phyloP scores from a whole-genome alignment of 2,888 invertebrate species.

The Muscina levida region DNA sequence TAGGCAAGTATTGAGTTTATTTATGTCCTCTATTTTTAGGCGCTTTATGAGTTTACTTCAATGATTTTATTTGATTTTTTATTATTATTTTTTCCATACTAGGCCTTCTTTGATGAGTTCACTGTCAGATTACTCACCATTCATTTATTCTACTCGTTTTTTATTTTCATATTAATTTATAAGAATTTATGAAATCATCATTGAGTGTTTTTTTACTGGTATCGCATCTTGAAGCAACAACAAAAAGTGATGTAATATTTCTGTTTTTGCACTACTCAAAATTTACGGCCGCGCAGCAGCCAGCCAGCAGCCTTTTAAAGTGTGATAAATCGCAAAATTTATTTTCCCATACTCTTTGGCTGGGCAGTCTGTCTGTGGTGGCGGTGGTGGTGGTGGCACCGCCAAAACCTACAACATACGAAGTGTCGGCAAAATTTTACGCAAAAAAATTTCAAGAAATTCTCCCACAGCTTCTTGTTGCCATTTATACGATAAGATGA shows the following conservation, averaged over 20 bases:
- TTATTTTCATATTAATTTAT: no score
- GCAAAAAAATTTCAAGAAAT: slow-evolving; percentile 47
- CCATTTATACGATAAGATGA: not conserved
- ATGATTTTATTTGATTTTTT: no score
- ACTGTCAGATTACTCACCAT: not conserved
- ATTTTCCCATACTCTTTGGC: slow-evolving; percentile 21
- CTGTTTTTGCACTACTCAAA: slow-evolving; percentile 3
- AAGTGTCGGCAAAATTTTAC: slow-evolving; percentile 15
- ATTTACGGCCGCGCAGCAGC: slow-evolving; percentile 2
- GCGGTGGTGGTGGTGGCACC: not conserved
- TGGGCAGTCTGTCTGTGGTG: not conserved
- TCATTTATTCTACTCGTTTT: no score
- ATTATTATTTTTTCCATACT: no score
- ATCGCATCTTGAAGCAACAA: not conserved
- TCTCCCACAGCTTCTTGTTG: slow-evolving; percentile 62
- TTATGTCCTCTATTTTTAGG: no score
- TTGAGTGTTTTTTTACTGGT: no score
- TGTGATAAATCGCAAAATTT: slow-evolving; percentile 31
- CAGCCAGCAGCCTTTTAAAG: slow-evolving; percentile 7
- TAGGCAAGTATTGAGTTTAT: no score
- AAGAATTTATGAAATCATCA: no score
- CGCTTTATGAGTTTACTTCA: no score
- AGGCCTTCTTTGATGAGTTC: not conserved
- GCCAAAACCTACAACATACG: slow-evolving; percentile 21
- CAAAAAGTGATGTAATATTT: slow-evolving; percentile 30